Evolutionary conservation across 2,113 vertebrate genomes (phyloP).

Genomic region (Indicator maculatus): DNA sequence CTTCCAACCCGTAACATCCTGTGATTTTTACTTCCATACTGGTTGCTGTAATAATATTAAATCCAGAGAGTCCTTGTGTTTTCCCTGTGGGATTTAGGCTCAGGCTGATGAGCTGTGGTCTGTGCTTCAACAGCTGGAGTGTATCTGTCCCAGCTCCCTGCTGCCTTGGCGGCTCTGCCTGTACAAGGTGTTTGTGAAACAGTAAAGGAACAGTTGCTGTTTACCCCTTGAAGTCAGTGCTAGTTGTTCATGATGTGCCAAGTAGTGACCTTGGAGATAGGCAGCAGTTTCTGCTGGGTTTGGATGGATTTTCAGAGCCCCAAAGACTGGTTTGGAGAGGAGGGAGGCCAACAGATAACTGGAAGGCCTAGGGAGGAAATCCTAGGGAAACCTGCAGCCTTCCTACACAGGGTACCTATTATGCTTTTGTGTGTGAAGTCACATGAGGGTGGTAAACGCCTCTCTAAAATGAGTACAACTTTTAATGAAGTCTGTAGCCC

Average conservation of each 20-base stretch:
- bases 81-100: not conserved
- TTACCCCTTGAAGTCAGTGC: not conserved
- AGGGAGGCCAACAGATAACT: not conserved
- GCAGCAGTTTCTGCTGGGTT: not conserved
- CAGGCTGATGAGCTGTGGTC: not conserved
- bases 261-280: not conserved
- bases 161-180: not conserved
- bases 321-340: not conserved
- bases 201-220: not conserved
- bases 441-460: not conserved
- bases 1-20: too few relatives aligned
- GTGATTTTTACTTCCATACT: not conserved
- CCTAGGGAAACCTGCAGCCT: not conserved
- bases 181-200: not conserved
- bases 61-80: not conserved
- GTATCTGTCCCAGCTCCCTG: not conserved
- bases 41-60: not conserved
- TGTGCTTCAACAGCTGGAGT: not conserved
- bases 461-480: not conserved
- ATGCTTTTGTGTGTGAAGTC: not conserved
- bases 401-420: not conserved
- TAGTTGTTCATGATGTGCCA: not conserved
- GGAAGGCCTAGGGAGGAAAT: not conserved
- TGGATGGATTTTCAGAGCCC: not conserved
- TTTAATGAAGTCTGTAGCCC: not conserved